Base-by-base conservation (phyloP, 2,888 invertebrate species). In the Cancer borealis region DNA sequence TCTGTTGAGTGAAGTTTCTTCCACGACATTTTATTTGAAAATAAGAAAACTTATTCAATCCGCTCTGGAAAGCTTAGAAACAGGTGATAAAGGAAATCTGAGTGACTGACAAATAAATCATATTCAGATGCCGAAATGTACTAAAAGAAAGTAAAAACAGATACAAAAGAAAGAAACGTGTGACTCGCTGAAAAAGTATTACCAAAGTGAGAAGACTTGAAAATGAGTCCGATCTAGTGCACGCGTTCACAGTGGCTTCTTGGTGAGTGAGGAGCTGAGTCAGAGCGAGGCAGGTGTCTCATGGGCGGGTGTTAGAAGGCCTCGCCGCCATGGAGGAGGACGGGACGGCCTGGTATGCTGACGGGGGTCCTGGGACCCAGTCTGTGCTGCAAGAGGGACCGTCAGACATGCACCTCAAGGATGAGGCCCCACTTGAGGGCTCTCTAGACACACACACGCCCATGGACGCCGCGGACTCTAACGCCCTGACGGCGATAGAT, bases 341-440 rank as follows among this genome's bases (percentile, higher is more conserved):
- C 93, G 91, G 91, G 49, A n/a, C 90, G 8, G 30, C 66, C 54
- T 93, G 93, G 93, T 93, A 93, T 54, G 39, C 93, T 30, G 93
- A 93, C n/a, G 92, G 90, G 10, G 92, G 21, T 39, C 39, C 60
- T 14, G 84, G 84, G 49, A 30, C 90, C 14, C 90, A 93, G 66
- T 66, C 92, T 14, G 54, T 49, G 21, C 39, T 93, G 79, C 89
- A 93, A 84, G 93, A 93, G 54, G 93, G 79, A 45, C 49, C 90
- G 39, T 21, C 93, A 26, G 93, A 88, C 39, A 90, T 90, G 93
- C 66, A 73, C 45, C 90, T 90, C 12, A 91, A 93, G 49, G 89
- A 93, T 84, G 93, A 93, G 26, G n/a, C 46, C 14, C 39, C 90
- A 21, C 90, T 90, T 3, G 93, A 93, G 54, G 79, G 79, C 8